phyloP scores from a whole-genome alignment of 2,113 vertebrate species.

The Laticauda laticaudata region DNA sequence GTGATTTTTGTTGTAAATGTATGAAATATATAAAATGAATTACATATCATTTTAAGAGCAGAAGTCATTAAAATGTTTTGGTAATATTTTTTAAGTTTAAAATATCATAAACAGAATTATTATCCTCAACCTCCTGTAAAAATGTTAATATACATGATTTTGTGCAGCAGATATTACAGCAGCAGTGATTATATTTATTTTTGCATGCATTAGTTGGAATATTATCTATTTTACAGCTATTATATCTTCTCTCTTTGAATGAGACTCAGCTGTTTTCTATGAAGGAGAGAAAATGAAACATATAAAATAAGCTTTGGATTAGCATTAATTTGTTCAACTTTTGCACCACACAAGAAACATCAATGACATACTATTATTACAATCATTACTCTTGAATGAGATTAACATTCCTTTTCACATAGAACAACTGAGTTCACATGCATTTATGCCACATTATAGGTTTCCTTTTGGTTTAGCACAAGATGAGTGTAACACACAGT shows the following conservation, averaged over 20 bases:
- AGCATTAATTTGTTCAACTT: slow-evolving; percentile 31
- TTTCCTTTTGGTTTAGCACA: neutral
- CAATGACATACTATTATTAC: slow-evolving; percentile 45
- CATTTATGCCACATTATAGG: neutral
- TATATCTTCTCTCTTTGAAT: slow-evolving; percentile 9
- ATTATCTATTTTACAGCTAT: neutral
- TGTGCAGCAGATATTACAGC: neutral
- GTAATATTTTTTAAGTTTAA: neutral
- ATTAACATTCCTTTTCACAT: slow-evolving; percentile 40
- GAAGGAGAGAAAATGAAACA: neutral
- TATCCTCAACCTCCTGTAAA: neutral
- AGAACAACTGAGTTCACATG: slow-evolving; percentile 11
- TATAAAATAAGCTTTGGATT: slow-evolving; percentile 4
- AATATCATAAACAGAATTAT: neutral
- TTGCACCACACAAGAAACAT: slow-evolving; percentile 38
- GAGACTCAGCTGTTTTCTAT: neutral
- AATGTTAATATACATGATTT: slow-evolving; percentile 1
- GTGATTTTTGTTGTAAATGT: neutral
- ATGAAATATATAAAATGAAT: neutral
- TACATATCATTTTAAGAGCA: neutral
- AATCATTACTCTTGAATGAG: slow-evolving; percentile 46
- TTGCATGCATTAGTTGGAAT: neutral
- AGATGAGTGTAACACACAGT: neutral
- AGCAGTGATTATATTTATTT: slow-evolving; percentile 1
- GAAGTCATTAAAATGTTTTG: neutral